Evolutionary conservation across 2,797 vertebrate genomes (phyloP).

Genomic region (Podarcis siculus): DNA sequence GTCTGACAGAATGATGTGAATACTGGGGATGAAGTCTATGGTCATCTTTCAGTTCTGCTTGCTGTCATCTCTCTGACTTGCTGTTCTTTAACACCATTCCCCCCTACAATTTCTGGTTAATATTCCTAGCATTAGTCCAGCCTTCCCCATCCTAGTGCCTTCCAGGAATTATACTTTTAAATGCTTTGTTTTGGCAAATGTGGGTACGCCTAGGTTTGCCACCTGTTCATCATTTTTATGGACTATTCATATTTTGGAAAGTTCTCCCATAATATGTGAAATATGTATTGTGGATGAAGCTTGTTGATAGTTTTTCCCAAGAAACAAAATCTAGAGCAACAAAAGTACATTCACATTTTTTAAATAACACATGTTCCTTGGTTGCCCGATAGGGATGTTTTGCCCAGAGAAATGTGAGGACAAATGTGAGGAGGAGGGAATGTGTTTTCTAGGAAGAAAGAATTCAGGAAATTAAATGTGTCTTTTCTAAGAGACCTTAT

Average conservation of each 20-base stretch:
- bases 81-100: neutral
- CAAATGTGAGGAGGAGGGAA: neutral
- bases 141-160: too few species aligned
- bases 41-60: neutral
- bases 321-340: neutral
- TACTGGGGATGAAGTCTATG: neutral
- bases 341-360: neutral
- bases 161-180: neutral
- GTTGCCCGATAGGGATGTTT: neutral
- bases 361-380: neutral
- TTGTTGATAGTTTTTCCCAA: neutral
- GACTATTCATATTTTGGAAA: neutral
- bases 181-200: neutral
- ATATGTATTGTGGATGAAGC: neutral
- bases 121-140: too few species aligned
- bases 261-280: neutral
- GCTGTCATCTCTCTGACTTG: neutral
- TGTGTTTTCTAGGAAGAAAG: neutral
- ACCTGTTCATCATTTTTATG: conserved; percentile 2
- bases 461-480: neutral
- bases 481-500: neutral
- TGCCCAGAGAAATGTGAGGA: neutral
- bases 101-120: neutral
- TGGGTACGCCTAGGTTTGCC: neutral
- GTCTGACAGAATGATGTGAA: neutral